These are phyloP conservation scores for Rallus limicola DNA, from an alignment of 2,113 vertebrate genomes.

Conservation along the genomic window DNA sequence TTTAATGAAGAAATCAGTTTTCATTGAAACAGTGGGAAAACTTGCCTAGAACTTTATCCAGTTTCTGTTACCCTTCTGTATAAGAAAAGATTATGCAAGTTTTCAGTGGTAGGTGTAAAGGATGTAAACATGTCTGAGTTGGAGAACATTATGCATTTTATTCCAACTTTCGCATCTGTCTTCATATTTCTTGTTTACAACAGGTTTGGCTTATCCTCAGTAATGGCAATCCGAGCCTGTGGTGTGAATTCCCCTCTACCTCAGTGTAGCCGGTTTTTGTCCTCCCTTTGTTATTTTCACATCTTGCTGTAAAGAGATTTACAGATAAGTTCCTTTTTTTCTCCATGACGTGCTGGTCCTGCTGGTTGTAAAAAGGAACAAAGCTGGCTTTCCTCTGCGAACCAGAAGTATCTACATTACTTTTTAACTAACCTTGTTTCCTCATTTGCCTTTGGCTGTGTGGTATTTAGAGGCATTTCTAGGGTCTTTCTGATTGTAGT, in stretches of 20 bases:
- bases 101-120: slow-evolving; percentile 43
- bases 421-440: background rate
- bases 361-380: background rate
- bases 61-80: slow-evolving; percentile 32
- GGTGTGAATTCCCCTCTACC: background rate
- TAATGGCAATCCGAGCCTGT: background rate
- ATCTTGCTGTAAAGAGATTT: background rate
- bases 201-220: background rate
- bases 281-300: background rate
- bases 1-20: slow-evolving; percentile 18
- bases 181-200: slow-evolving; percentile 20
- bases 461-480: background rate
- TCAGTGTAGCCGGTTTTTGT: background rate
- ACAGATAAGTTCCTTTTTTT: slow-evolving; percentile 11
- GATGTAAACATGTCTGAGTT: slow-evolving; percentile 56
- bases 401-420: background rate
- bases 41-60: slow-evolving; percentile 16
- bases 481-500: background rate
- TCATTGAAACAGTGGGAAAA: slow-evolving; percentile 25
- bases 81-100: slow-evolving; percentile 19
- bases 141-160: slow-evolving; percentile 13
- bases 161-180: background rate
- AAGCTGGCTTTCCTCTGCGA: background rate
- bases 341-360: background rate
- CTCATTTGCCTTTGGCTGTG: background rate